phyloP scores from a whole-genome alignment of 2,797 vertebrate genomes.

The Clamator glandarius region DNA sequence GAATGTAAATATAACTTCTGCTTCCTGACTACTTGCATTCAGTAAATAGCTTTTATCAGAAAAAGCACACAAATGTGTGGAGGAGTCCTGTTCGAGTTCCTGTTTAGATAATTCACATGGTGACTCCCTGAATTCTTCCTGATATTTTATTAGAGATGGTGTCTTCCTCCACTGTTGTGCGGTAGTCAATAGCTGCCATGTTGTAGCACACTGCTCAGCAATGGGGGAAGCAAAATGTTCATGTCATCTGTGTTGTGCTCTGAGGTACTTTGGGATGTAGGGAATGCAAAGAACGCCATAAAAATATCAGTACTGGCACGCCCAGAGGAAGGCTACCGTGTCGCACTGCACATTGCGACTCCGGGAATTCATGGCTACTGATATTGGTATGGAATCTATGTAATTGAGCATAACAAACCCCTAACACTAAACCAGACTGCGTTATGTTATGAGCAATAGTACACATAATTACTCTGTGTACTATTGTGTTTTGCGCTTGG shows the following conservation, averaged over 20 bases:
- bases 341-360: neutral
- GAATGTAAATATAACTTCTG: neutral
- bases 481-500: neutral
- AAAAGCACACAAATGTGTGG: neutral
- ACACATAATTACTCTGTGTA: neutral
- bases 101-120: neutral
- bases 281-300: neutral
- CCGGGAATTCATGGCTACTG: neutral
- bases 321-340: neutral
- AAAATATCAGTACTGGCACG: rapidly evolving
- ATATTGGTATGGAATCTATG: neutral
- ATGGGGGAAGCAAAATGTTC: neutral
- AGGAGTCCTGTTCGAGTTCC: neutral
- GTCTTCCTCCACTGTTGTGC: neutral
- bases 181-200: neutral
- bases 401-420: neutral
- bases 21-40: neutral
- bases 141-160: neutral
- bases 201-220: neutral
- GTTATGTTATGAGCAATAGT: neutral
- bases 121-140: neutral
- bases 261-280: neutral
- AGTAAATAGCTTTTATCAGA: neutral
- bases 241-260: neutral
- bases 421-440: neutral